A percentile compares a stretch with the other conserved stretches of the same genome.
phyloP scores from a whole-genome alignment of 2,888 invertebrate species.

The Scaptodrosophila latifasciaeformis region DNA sequence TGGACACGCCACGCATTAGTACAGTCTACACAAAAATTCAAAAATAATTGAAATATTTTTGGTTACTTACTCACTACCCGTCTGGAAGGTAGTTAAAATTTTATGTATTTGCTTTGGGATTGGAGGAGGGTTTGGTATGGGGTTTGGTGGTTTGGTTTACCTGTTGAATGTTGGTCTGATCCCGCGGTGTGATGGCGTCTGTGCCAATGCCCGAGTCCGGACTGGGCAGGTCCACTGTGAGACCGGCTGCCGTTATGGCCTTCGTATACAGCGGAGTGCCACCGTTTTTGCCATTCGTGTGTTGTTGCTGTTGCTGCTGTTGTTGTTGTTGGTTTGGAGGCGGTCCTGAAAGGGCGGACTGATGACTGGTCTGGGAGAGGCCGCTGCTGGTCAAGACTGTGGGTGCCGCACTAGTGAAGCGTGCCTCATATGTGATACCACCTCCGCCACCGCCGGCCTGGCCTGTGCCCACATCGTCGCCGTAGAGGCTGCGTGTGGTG shows the following conservation, averaged over 20 bases:
- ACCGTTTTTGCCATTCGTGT: constrained; percentile 58
- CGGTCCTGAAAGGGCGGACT: not conserved
- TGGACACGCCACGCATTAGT: constrained; percentile 35
- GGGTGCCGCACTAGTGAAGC: constrained; percentile 69
- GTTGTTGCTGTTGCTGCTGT: constrained; percentile 39
- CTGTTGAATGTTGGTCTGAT: constrained; percentile 92
- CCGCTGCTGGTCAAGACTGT: constrained; percentile 57
- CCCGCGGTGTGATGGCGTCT: constrained; percentile 92
- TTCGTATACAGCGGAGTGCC: constrained; percentile 74
- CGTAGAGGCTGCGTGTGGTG: constrained; percentile 71
- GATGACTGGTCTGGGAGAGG: constrained; percentile 28
- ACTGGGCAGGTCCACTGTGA: constrained; percentile 95
- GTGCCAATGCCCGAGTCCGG: constrained; percentile 97
- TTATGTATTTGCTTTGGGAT: no score
- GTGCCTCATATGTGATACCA: constrained; percentile 71
- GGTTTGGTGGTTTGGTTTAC: constrained; percentile 73
- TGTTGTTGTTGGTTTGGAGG: constrained; percentile 29
- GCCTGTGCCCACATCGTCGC: constrained; percentile 72
- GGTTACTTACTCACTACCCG: not conserved
- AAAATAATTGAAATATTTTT: constrained; percentile 1
- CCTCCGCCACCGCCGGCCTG: constrained; percentile 54
- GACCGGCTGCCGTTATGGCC: constrained; percentile 83
- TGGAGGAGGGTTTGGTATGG: not conserved
- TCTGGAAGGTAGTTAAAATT: not conserved
- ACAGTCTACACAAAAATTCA: constrained; percentile 11